Percentiles rank a stretch among this genome's conserved stretches.
These are phyloP conservation scores for Nephrocerus scutellatus DNA, from an alignment of 2,888 invertebrate species.

Conservation along the genomic window DNA sequence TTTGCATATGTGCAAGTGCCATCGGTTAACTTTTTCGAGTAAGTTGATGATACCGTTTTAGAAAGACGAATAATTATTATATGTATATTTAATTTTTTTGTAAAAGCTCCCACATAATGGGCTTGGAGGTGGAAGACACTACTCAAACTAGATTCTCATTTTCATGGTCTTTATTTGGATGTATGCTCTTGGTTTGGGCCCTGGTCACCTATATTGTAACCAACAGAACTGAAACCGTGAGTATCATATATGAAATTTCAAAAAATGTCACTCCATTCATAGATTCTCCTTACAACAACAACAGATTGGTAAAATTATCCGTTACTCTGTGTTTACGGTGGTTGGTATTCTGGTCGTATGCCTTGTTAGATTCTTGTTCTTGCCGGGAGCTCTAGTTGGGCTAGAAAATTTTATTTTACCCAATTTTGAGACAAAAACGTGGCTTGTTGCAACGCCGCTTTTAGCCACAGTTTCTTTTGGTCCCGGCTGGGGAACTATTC, in stretches of 20 bases:
- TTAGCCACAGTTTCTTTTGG: conserved; percentile 67
- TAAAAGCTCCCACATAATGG: too few relatives aligned
- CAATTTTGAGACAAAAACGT: not conserved
- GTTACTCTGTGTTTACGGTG: conserved; percentile 26
- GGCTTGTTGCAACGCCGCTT: conserved; percentile 19
- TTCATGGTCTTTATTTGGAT: conserved; percentile 32
- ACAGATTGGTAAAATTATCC: conserved; percentile 34
- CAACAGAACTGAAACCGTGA: conserved; percentile 27
- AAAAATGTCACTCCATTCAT: too few relatives aligned
- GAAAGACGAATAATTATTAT: too few relatives aligned
- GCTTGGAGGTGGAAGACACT: too few relatives aligned
- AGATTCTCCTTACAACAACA: not conserved
- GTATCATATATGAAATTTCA: not conserved
- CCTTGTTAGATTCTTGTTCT: conserved; percentile 30
- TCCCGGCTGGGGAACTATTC: conserved; percentile 74
- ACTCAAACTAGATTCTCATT: too few relatives aligned
- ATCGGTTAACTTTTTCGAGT: too few relatives aligned
- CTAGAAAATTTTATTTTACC: conserved; percentile 22
- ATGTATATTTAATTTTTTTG: too few relatives aligned
- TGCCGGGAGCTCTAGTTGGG: conserved; percentile 30
- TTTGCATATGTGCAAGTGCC: too few relatives aligned
- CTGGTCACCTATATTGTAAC: conserved; percentile 28
- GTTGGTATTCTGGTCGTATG: conserved; percentile 27
- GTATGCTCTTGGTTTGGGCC: conserved; percentile 28
- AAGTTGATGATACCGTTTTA: too few relatives aligned